Percentiles rank a stretch among this genome's conserved stretches.
These are phyloP conservation scores for Musca domestica DNA, from an alignment of 1,140 invertebrate genomes.

Conservation along the genomic window DNA sequence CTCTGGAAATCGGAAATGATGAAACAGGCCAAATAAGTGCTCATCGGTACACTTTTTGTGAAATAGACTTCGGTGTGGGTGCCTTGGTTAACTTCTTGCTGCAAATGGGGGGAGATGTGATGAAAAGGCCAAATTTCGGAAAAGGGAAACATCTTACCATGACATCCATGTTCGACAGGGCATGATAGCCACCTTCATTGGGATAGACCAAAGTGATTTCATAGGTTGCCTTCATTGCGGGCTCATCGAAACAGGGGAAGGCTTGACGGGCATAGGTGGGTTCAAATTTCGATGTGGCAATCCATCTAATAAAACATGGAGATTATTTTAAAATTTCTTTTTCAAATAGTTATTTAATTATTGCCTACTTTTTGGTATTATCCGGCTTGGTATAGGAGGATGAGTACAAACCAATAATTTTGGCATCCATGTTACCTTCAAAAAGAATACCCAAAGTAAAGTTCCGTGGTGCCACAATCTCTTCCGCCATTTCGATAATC, in stretches of 20 bases:
- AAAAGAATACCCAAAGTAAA: constrained; percentile 48
- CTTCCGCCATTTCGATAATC: constrained; percentile 34
- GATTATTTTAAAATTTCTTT: background rate
- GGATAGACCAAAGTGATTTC: constrained; percentile 74
- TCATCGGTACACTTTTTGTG: constrained; percentile 84
- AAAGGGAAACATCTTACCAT: background rate
- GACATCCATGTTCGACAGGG: constrained; percentile 78
- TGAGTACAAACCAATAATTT: constrained; percentile 56
- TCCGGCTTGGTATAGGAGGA: constrained; percentile 52
- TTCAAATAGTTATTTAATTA: background rate
- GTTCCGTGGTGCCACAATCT: constrained; percentile 19
- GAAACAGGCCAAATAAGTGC: constrained; percentile 87
- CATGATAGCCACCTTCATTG: constrained; percentile 61
- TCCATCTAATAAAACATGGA: constrained; percentile 58
- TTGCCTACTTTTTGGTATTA: constrained; percentile 48
- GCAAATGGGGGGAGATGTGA: background rate
- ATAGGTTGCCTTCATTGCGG: constrained; percentile 87
- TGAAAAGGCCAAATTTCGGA: background rate
- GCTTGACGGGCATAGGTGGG: constrained; percentile 89
- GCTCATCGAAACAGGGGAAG: constrained; percentile 96
- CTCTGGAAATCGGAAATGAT: constrained; percentile 84
- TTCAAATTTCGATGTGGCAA: constrained; percentile 91
- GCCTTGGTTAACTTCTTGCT: constrained; percentile 25
- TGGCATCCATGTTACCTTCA: constrained; percentile 53
- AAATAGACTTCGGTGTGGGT: constrained; percentile 57